A percentile compares a stretch with the other conserved stretches of the same genome.
Evolutionary conservation across 2,888 invertebrate genomes (phyloP).

Genomic region (Pyrgus malvae): DNA sequence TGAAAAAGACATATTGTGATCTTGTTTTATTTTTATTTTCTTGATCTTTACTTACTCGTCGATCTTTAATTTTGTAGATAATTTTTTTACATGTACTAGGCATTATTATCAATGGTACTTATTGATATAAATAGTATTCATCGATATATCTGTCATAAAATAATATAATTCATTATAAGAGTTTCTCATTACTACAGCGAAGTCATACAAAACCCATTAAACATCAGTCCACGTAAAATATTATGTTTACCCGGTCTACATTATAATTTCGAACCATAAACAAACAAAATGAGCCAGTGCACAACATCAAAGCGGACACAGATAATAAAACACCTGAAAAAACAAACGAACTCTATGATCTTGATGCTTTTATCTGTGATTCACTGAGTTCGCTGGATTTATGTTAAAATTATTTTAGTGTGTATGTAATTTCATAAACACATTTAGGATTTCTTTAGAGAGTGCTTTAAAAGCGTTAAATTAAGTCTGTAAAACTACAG

Average conservation of each 20-base stretch:
- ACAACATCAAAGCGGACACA: slow-evolving; percentile 19
- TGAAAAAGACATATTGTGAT: too few species aligned
- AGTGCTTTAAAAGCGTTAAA: too few species aligned
- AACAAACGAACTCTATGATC: slow-evolving; percentile 17
- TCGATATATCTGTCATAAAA: too few species aligned
- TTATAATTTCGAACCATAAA: slow-evolving; percentile 17
- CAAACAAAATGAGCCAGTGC: slow-evolving; percentile 5
- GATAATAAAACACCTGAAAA: slow-evolving; percentile 22
- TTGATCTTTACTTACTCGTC: too few species aligned
- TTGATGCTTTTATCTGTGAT: slow-evolving; percentile 23
- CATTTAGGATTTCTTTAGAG: too few species aligned
- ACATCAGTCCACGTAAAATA: neutral
- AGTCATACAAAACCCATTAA: neutral
- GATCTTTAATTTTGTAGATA: too few species aligned
- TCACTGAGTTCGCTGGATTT: slow-evolving; percentile 3
- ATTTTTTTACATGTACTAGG: too few species aligned
- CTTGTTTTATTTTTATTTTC: too few species aligned
- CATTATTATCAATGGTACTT: too few species aligned
- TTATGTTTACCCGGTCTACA: neutral
- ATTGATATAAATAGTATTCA: too few species aligned
- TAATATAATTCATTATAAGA: neutral
- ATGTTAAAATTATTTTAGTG: neutral
- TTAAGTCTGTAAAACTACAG: too few species aligned
- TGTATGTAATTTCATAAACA: too few species aligned
- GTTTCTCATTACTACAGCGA: neutral